Base-by-base conservation (phyloP, 1,140 invertebrate species). In the Atta cephalotes region DNA sequence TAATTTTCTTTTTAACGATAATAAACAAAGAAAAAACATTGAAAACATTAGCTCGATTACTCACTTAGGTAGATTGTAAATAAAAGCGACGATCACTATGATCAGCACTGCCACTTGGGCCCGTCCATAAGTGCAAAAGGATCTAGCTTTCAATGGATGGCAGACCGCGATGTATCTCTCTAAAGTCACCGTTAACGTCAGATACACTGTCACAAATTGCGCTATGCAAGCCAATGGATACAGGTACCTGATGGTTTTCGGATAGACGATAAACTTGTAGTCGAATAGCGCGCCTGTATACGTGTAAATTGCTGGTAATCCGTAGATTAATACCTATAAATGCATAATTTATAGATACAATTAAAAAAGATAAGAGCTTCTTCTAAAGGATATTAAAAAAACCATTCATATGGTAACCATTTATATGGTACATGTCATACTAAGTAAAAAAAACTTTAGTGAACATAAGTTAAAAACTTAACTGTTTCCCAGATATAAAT, bases 81-180 rank as follows among this genome's bases (percentile, higher is more conserved):
- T 92, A 62, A 98, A 94, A 0, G 98, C 97, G 91, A 98, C 97
- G 51, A 98, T 93, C 0, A 98, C 97, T 85, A 99, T 98, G n/a
- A 96, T 95, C 2, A 98, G 94, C 10, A 99, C 98, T 91, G 98
- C 98, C 86, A 97, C 96, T 56, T 98, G 96, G 5, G 98, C 98
- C 56, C 98, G 96, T 1, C 98, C 97, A 91, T 98, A 98, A 0
- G 98, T 99, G 95, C 98, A 99, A 68, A 99, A 96, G 0, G 97
- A 97, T 65, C 98, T 96, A 0, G 98, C 98, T 86, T 97, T 96
- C 10, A 99, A 95, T 0, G 98, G 99, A 95, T 99, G 98, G 93
- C 99, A 99, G 0, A 99, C 99, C 1, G 99, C 99, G 60, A 99
- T 98, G 95, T 98, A 99, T 66, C 99, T 96, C 95, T 99, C 99